Base-by-base conservation (phyloP, 2,888 invertebrate genomes). In the Phyllotreta cruciferae region DNA sequence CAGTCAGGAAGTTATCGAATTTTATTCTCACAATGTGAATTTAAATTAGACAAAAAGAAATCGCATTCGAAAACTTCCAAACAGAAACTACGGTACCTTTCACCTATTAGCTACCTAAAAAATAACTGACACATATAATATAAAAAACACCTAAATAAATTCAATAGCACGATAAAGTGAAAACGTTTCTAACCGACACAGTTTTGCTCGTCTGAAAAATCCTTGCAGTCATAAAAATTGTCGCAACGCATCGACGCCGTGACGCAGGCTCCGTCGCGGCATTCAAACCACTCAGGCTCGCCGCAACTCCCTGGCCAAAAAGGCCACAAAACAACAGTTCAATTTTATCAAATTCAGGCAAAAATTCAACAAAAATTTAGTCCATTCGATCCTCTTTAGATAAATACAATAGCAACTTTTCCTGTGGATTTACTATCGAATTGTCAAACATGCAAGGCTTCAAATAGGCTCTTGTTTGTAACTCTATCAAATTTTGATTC, bases 141-240 rank as follows among this genome's bases (percentile, higher is more conserved):
- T 45, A 60, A 58, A 56, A 64, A 57, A 68, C 68, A 66, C 53
- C 60, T 58, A 68, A 61, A 68, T 35, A 61, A 58, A 24, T 24
- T 64, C 67, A 68, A 64, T 56, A 70, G 69, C 56, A 67, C 60
- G 64, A 73, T 69, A 72, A 68, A 71, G 39, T 55, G 66, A 65
- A 66, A 60, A 74, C 71, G 75, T 58, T 69, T 82, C 85, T 84
- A 85, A 85, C 84, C 84, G 84, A 88, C 86, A 86, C 93, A 94
- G 85, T 91, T 91, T 83, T 92, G 91, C 84, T 94, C 93, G 81
- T 94, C 93, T 78, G 92, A 92, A 87, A 92, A 92, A 86, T 93
- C 93, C 83, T 86, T 86, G 86, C 93, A 93, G 86, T 93, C 93
- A 87, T 92, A 92, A 85, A 87, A 87, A 85, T 92, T 91, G 87